These are phyloP conservation scores for Sphenodon punctatus DNA, from an alignment of 2,797 vertebrate species.

Conservation along the genomic window DNA sequence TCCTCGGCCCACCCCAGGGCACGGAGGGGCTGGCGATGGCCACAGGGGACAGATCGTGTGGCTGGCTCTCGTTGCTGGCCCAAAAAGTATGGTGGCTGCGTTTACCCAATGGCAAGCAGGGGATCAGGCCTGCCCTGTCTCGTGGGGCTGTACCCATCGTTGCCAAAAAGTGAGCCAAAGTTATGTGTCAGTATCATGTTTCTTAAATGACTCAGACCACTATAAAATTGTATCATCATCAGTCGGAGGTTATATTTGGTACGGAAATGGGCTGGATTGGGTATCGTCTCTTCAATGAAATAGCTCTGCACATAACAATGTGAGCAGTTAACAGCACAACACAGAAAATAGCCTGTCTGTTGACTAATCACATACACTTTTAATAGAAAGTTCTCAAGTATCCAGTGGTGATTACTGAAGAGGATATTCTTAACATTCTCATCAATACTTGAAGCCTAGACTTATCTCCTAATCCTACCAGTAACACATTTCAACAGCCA, in stretches of 20 bases:
- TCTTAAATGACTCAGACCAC: not conserved
- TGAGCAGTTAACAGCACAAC: not conserved
- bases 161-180: constrained; percentile 9
- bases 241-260: not conserved
- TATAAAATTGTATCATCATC: constrained; percentile 8
- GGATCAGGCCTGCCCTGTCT: too few relatives aligned
- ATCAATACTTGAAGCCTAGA: constrained; percentile 58
- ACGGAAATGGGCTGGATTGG: not conserved
- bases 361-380: constrained; percentile 32
- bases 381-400: constrained; percentile 38
- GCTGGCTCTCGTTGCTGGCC: too few relatives aligned
- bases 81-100: too few relatives aligned
- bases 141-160: too few relatives aligned
- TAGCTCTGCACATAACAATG: rapidly evolving
- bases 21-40: too few relatives aligned
- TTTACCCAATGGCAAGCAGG: too few relatives aligned
- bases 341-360: not conserved
- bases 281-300: not conserved
- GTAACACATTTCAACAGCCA: constrained; percentile 68
- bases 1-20: too few relatives aligned
- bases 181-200: not conserved
- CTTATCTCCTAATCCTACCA: constrained; percentile 63
- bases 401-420: not conserved
- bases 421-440: constrained; percentile 60
- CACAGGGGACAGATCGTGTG: too few relatives aligned